Percentiles rank a stretch among this genome's conserved stretches.
These are phyloP conservation scores for Borostomias antarcticus DNA, from an alignment of 2,797 vertebrate genomes.

Conservation along the genomic window DNA sequence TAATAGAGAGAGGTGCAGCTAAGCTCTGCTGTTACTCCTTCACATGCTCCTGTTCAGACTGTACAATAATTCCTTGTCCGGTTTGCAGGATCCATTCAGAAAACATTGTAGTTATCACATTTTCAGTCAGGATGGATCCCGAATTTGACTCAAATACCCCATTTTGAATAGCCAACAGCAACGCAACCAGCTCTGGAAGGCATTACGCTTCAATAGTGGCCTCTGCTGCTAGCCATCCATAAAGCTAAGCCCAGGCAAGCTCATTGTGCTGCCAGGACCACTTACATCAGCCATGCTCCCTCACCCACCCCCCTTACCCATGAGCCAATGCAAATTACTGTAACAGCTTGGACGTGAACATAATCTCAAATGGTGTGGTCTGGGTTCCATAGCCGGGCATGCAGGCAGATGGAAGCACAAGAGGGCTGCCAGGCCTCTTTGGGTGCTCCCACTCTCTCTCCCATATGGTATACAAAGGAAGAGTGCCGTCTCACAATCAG, in stretches of 20 bases:
- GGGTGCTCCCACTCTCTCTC: conserved; percentile 55
- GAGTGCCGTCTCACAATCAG: conserved; percentile 62
- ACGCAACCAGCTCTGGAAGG: conserved; percentile 53
- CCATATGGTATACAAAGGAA: conserved; percentile 64
- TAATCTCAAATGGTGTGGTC: conserved; percentile 73
- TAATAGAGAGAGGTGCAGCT: neutral
- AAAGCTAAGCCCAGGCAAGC: conserved; percentile 53
- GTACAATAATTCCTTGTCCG: neutral
- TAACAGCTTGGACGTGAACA: conserved; percentile 77
- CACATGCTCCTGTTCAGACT: neutral
- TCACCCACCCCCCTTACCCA: conserved; percentile 54
- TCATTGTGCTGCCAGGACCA: conserved; percentile 70
- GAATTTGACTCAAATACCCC: neutral
- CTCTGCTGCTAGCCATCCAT: conserved; percentile 57
- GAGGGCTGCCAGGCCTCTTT: conserved; percentile 69
- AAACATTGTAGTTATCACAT: neutral
- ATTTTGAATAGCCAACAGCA: conserved; percentile 32
- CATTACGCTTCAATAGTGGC: conserved; percentile 62
- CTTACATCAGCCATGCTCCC: conserved; percentile 67
- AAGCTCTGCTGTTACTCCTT: neutral
- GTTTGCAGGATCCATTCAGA: neutral
- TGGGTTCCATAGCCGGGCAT: conserved; percentile 65
- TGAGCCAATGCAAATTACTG: conserved; percentile 78
- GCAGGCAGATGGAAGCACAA: conserved; percentile 67
- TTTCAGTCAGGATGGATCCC: neutral